These are phyloP conservation scores for Ceryle rudis DNA, from an alignment of 2,797 vertebrate genomes.

Conservation along the genomic window DNA sequence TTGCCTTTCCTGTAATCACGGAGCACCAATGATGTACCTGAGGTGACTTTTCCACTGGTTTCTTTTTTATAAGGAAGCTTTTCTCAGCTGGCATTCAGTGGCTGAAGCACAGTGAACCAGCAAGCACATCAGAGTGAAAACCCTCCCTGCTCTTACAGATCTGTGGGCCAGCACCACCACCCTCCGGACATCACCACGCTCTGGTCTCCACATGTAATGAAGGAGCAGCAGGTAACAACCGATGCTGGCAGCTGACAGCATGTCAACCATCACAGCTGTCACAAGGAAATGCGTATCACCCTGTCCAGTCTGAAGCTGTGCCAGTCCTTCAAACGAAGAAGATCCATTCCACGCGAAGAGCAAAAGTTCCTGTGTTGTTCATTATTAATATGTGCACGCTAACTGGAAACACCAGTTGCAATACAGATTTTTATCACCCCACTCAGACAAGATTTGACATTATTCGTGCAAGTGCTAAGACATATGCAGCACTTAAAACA, in stretches of 20 bases:
- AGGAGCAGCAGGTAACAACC: neutral
- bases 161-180: neutral
- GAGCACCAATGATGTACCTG: neutral
- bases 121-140: neutral
- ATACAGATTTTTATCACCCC: neutral
- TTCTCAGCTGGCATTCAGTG: neutral
- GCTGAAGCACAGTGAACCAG: neutral
- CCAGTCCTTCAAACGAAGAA: neutral
- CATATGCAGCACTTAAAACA: neutral
- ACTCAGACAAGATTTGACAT: neutral
- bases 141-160: neutral
- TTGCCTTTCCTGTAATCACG: neutral
- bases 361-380: neutral
- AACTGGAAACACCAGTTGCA: neutral
- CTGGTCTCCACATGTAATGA: neutral
- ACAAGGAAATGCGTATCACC: neutral
- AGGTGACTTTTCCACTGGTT: neutral
- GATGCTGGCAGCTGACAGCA: neutral
- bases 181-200: fast-evolving
- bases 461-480: neutral
- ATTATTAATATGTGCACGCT: neutral
- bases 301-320: neutral
- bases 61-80: neutral
- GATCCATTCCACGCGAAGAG: fast-evolving
- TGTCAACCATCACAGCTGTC: neutral